A percentile compares a stretch with the other conserved stretches of the same genome.
Conservation (phyloP, 2,888 invertebrate genomes). For the Cephus runcator region DNA sequence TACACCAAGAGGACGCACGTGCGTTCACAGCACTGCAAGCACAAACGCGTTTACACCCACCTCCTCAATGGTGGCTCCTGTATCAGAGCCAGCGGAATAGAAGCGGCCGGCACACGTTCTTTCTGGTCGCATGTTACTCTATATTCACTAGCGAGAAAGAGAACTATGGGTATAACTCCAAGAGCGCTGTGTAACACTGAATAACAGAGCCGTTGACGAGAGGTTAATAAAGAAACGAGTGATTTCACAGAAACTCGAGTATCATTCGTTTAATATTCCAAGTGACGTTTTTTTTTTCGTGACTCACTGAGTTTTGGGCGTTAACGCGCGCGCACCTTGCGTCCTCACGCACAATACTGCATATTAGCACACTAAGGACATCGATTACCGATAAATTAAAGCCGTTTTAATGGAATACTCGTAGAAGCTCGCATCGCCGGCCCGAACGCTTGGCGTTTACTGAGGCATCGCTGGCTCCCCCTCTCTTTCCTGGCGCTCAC, state of each 20-base stretch:
- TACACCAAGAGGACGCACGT: conserved; percentile 4
- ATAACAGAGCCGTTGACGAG: not conserved
- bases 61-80: not conserved
- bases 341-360: not conserved
- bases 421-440: conserved; percentile 33
- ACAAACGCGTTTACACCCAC: not conserved
- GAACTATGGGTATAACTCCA: not conserved
- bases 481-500: conserved; percentile 14
- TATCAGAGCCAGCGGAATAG: not conserved
- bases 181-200: not conserved
- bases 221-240: not conserved
- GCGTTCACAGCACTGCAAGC: not conserved
- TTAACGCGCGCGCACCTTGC: not conserved
- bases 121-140: not conserved
- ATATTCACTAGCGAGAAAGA: not conserved
- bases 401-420: not conserved
- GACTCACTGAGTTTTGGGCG: not conserved
- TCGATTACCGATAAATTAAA: conserved; percentile 3
- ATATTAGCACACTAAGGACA: not conserved
- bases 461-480: conserved; percentile 37
- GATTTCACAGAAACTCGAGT: not conserved
- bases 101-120: not conserved
- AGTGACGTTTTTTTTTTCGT: not conserved
- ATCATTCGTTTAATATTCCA: not conserved
- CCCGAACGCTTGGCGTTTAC: conserved; percentile 51